Evolutionary conservation across 2,113 vertebrate genomes (phyloP).

Genomic region (Murina feae): DNA sequence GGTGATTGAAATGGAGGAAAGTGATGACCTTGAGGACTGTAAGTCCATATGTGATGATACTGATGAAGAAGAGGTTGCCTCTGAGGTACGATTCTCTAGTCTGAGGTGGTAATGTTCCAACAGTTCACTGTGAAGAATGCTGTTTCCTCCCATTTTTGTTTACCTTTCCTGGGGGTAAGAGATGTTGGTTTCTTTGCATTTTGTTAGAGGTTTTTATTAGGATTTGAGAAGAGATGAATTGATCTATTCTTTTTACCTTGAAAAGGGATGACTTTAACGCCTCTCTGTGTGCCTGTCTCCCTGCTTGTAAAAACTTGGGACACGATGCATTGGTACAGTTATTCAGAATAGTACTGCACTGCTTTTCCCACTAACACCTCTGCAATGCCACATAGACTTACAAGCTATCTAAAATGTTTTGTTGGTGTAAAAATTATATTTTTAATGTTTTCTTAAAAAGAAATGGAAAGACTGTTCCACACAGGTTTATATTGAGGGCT

Average conservation of each 20-base stretch:
- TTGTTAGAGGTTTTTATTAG: conserved; percentile 46
- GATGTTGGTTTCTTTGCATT: background rate
- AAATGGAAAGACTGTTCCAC: background rate
- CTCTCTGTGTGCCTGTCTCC: background rate
- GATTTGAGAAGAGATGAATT: conserved; percentile 27
- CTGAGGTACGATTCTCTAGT: conserved; percentile 83
- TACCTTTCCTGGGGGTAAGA: background rate
- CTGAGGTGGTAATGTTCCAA: background rate
- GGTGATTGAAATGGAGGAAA: conserved; percentile 80
- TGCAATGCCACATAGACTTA: background rate
- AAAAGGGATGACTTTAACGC: background rate
- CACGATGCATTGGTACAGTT: background rate
- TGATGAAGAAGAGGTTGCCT: conserved; percentile 87
- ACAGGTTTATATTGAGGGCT: background rate
- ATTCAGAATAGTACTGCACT: background rate
- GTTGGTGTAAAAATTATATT: background rate
- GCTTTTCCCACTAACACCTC: background rate
- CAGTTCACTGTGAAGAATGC: background rate
- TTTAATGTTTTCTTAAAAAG: conserved; percentile 2
- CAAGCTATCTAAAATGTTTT: background rate
- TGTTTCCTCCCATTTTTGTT: background rate
- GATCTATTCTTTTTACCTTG: background rate
- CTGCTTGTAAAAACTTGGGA: background rate
- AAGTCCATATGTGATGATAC: conserved; percentile 93
- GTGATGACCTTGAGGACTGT: conserved; percentile 88